A percentile compares a stretch with the other conserved stretches of the same genome.
phyloP scores from a whole-genome alignment of 2,888 invertebrate species.

The Ferrisia virgata region DNA sequence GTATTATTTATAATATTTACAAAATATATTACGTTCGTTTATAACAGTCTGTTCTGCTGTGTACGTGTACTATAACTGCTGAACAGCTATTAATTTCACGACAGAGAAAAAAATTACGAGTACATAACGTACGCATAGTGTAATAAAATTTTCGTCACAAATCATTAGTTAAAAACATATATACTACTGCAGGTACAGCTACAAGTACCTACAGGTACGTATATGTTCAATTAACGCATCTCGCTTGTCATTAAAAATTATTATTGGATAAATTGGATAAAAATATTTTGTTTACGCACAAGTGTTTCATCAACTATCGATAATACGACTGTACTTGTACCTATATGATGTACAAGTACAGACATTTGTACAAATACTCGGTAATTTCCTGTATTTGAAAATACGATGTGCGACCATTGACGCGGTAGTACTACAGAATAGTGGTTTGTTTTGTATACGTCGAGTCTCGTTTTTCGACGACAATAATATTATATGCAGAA shows the following conservation, averaged over 20 bases:
- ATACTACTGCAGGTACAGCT: too few species aligned
- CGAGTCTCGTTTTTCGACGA: not conserved
- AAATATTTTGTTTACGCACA: not conserved
- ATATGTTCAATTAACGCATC: not conserved
- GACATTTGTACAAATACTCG: not conserved
- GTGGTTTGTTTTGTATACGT: not conserved
- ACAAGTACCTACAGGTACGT: too few species aligned
- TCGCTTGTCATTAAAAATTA: not conserved
- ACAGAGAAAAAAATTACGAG: not conserved
- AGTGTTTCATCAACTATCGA: not conserved
- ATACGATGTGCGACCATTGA: not conserved
- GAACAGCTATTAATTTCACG: not conserved
- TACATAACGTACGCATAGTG: too few species aligned
- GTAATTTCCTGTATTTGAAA: slow-evolving; percentile 5
- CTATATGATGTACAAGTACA: too few species aligned
- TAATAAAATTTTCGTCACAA: not conserved
- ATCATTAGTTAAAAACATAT: not conserved
- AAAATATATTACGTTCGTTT: not conserved
- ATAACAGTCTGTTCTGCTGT: too few species aligned
- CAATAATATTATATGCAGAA: not conserved
- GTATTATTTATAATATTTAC: not conserved
- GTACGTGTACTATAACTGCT: too few species aligned
- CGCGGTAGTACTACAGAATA: too few species aligned
- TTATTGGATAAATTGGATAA: not conserved
- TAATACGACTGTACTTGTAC: too few species aligned